Evolutionary conservation across 2,113 vertebrate genomes (phyloP).

Genomic region (Sander lucioperca): DNA sequence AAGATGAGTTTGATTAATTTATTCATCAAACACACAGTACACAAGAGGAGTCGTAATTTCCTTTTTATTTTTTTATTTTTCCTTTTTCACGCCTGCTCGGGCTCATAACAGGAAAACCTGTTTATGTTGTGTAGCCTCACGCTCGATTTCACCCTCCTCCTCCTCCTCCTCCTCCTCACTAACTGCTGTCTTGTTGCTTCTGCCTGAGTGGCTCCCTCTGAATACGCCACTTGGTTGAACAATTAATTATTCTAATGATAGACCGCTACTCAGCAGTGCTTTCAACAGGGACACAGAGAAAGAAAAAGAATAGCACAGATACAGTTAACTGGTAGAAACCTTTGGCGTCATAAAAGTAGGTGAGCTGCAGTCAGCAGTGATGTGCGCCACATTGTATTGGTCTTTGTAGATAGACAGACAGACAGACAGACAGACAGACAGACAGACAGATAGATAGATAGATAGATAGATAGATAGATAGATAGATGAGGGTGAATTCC

Average conservation of each 20-base stretch:
- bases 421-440: conserved; percentile 17
- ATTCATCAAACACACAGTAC: conserved; percentile 29
- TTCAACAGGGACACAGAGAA: conserved; percentile 62
- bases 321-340: conserved; percentile 48
- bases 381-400: conserved; percentile 13
- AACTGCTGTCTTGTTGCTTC: conserved; percentile 80
- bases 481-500: conserved; percentile 10
- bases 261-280: conserved; percentile 74
- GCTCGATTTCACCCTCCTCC: conserved; percentile 69
- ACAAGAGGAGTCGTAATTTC: conserved; percentile 2
- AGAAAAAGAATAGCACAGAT: conserved; percentile 44
- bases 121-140: conserved; percentile 74
- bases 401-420: conserved; percentile 5
- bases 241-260: conserved; percentile 86
- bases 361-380: conserved; percentile 5
- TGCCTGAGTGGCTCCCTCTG: conserved; percentile 77
- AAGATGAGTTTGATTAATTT: conserved; percentile 50
- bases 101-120: conserved; percentile 70
- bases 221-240: conserved; percentile 83
- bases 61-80: conserved; percentile 14
- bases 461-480: conserved; percentile 25
- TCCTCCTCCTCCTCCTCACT: conserved; percentile 58
- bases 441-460: conserved; percentile 31
- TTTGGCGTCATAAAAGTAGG: conserved; percentile 33
- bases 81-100: conserved; percentile 59